phyloP scores from a whole-genome alignment of 1,140 invertebrate genomes.

The Trachymyrmex cornetzi region DNA sequence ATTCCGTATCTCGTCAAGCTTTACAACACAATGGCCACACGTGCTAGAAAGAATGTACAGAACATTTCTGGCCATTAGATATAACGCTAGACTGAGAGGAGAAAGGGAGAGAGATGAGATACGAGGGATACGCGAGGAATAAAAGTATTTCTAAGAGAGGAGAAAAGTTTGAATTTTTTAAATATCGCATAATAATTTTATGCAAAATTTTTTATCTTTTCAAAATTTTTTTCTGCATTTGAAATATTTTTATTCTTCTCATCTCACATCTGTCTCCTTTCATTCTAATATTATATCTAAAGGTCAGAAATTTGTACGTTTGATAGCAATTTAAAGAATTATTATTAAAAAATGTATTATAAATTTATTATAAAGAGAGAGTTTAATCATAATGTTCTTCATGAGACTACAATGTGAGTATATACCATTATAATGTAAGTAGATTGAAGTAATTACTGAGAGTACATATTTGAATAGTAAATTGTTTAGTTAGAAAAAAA shows the following conservation, averaged over 20 bases:
- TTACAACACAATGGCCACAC: slow-evolving; percentile 15
- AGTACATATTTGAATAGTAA: background rate
- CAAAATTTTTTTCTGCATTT: no score
- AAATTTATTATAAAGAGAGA: background rate
- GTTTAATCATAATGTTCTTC: background rate
- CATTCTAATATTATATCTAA: no score
- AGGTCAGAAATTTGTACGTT: no score
- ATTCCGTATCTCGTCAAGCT: slow-evolving; percentile 36
- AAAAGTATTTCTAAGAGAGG: background rate
- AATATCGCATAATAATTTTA: background rate
- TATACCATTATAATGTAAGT: no score
- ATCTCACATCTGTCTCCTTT: no score
- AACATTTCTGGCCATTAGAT: slow-evolving; percentile 4
- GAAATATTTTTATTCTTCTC: no score
- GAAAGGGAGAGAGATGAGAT: background rate
- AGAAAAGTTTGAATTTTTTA: background rate
- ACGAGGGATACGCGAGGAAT: background rate
- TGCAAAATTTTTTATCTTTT: background rate
- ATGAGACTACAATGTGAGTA: background rate
- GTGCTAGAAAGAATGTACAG: background rate
- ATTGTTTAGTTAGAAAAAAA: background rate
- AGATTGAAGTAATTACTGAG: background rate
- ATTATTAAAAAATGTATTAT: no score
- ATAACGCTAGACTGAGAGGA: background rate
- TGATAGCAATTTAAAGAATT: no score